Evolutionary conservation across 2,888 invertebrate species (phyloP), one percentile per base, ranked within the genome.

Genomic region (Opisthograptis luteolata): DNA sequence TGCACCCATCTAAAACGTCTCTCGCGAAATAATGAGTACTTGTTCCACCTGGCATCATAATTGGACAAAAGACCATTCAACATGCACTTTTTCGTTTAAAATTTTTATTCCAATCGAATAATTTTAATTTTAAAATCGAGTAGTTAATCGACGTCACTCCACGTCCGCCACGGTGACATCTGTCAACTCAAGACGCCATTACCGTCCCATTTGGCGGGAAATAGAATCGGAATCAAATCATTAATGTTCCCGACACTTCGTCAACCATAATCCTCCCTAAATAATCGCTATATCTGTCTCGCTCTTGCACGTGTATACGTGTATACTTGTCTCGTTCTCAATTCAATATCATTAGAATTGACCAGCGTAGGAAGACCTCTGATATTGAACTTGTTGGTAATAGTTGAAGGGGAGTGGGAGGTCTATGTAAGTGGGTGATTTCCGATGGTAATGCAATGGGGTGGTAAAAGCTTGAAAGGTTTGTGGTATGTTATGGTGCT

Each of bases 121-220:
- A 46, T 56, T 40, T 20, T 30, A 57, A 59, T 55, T 55, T 36
- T 48, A 58, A 51, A 57, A 55, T 59, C 59, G 55, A 45, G 44
- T 28, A 52, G 54, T 50, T 54, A 54, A 66, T 67, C 51, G 39
- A 42, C 61, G 64, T 67, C 69, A 70, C 64, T 65, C 52, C 44
- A 47, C 52, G 50, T 43, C 47, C 46, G 43, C 45, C 52, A 24
- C 51, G 46, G 27, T 73, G 79, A 79, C 84, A 84, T 79, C 84
- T 84, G 84, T 84, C 84, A 84, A 64, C 66, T 76, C 83, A 85
- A 85, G 81, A 81, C 78, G 69, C 68, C 80, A 81, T 81, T 80
- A 81, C 68, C 60, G 69, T 59, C 71, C 70, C 57, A 71, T 73
- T 75, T 67, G 61, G 54, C 65, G 68, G 65, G 70, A 71, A 61